Percentiles rank a stretch among this genome's conserved stretches.
Evolutionary conservation across 1,140 invertebrate genomes (phyloP).

Genomic region (Caenorhabditis briggsae): DNA sequence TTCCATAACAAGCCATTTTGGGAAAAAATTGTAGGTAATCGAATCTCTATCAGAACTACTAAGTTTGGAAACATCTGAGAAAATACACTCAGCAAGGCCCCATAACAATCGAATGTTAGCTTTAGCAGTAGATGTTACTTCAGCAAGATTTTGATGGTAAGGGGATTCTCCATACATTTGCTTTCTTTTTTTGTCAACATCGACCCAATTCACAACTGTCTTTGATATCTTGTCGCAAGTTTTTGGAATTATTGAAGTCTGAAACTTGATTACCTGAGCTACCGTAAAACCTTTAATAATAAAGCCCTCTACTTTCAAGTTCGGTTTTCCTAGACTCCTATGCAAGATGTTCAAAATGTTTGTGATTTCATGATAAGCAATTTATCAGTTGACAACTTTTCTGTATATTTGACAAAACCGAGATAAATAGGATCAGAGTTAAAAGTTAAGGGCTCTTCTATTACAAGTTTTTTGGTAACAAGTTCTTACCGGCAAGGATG

Average conservation of each 20-base stretch:
- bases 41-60: neutral
- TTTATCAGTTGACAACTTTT: too few relatives aligned
- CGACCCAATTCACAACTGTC: constrained; percentile 11
- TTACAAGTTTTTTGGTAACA: neutral
- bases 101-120: neutral
- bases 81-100: neutral
- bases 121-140: neutral
- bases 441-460: too few relatives aligned
- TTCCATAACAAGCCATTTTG: constrained; percentile 22
- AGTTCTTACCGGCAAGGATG: neutral
- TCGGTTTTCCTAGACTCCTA: too few relatives aligned
- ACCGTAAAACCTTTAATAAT: too few relatives aligned
- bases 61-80: constrained; percentile 20
- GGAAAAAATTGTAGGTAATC: neutral
- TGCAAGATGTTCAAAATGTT: too few relatives aligned
- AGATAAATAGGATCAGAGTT: too few relatives aligned
- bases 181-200: constrained; percentile 16
- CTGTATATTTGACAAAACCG: too few relatives aligned
- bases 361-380: too few relatives aligned
- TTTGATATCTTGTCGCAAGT: neutral
- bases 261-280: too few relatives aligned
- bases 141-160: neutral
- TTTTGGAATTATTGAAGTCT: neutral
- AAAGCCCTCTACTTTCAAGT: too few relatives aligned
- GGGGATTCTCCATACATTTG: neutral